These are phyloP conservation scores for Okapia johnstoni DNA, from an alignment of 2,113 vertebrate species.

Conservation along the genomic window DNA sequence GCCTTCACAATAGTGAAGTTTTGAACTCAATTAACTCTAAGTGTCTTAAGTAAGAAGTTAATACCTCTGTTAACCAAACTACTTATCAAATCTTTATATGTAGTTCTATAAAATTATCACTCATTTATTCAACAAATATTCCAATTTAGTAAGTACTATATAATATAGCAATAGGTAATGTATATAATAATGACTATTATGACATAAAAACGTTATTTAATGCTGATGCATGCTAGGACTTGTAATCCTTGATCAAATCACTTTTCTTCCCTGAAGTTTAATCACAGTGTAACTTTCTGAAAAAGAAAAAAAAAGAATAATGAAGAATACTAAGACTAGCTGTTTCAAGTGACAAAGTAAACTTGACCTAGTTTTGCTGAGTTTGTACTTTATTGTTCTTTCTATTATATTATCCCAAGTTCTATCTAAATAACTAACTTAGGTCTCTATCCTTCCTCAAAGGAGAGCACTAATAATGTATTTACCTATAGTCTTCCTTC, in stretches of 20 bases:
- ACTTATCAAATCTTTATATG: background rate
- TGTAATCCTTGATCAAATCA: background rate
- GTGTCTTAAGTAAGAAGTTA: background rate
- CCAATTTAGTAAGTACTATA: background rate
- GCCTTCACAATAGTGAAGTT: background rate
- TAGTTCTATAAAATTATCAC: background rate
- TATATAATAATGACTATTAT: background rate
- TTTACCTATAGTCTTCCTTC: background rate
- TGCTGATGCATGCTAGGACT: background rate
- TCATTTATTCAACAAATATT: background rate
- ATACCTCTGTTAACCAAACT: background rate
- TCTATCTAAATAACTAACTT: background rate
- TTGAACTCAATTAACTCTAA: background rate
- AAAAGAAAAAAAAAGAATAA: background rate
- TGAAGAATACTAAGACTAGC: background rate
- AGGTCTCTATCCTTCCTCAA: background rate
- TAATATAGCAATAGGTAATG: background rate
- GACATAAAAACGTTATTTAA: slow-evolving; percentile 28
- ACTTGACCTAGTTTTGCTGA: background rate
- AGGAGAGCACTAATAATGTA: background rate
- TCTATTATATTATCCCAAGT: background rate
- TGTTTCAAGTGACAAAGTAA: background rate
- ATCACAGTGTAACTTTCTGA: background rate
- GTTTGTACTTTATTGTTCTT: background rate
- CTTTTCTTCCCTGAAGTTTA: background rate